Conservation (phyloP, 64 coral and sea anemone species). For the Stichodactyla mertensii region DNA sequence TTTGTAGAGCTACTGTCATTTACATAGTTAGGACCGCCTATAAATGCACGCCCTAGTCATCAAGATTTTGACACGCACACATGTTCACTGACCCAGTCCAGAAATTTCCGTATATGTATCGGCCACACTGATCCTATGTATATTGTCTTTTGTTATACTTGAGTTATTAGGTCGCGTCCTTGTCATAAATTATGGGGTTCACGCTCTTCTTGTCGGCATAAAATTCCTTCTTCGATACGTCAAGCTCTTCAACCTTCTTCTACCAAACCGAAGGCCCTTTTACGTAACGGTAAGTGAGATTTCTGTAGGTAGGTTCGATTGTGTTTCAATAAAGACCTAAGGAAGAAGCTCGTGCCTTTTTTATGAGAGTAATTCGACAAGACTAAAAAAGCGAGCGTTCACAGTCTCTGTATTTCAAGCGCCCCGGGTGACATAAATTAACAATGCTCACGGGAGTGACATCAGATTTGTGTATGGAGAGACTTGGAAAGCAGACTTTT, state of each 20-base stretch:
- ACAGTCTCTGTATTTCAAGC: background rate
- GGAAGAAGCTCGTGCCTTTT: background rate
- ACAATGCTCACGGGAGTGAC: background rate
- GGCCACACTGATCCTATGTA: background rate
- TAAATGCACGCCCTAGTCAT: conserved; percentile 1
- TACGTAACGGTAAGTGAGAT: conserved; percentile 1
- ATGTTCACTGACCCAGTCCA: conserved; percentile 19
- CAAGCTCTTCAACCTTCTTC: conserved; percentile 14
- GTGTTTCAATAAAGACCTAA: background rate
- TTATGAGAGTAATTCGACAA: background rate
- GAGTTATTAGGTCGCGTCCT: background rate
- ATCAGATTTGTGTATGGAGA: background rate
- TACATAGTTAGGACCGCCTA: conserved; percentile 36
- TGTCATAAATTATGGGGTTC: conserved; percentile 22
- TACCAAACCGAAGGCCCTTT: background rate
- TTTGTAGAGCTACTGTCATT: conserved; percentile 16
- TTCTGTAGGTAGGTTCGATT: background rate
- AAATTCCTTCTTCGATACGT: conserved; percentile 19
- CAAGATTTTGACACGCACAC: conserved; percentile 20
- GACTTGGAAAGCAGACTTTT: background rate
- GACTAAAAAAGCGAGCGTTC: background rate
- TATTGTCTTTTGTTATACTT: conserved; percentile 17
- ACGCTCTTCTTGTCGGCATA: conserved; percentile 18
- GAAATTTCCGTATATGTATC: conserved; percentile 18
- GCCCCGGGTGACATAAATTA: background rate